Base-by-base conservation (phyloP, 2,113 vertebrate species). In the Xenopus laevis region DNA sequence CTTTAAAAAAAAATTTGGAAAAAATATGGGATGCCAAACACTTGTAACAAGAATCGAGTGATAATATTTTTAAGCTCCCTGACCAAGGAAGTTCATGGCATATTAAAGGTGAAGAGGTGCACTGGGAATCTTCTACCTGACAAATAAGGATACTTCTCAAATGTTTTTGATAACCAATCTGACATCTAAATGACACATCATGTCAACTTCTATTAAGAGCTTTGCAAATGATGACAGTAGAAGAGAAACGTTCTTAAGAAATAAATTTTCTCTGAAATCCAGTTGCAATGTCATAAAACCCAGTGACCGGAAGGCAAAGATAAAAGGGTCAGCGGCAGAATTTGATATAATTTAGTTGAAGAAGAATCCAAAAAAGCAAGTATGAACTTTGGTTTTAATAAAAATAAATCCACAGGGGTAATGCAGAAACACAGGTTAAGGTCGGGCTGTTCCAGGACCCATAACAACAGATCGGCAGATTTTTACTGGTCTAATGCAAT, bases 161-260 rank as follows among this genome's bases (percentile, higher is more conserved):
- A 88, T 85, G 81, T 77, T 80, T 84, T 81, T 81, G 77, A 71
- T 83, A 84, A 86, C 79, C 79, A 79, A 46, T 57, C 79, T 87
- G 87, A 89, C 86, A 84, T 44, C 78, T 82, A 84, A 87, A 81
- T 86, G 83, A 64, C 74, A 83, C 27, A 65, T 82, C 77, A 82
- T 87, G 83, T 89, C 86, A 87, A 71, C 78, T 84, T 82, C 77
- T 75, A 72, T 89, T 89, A 88, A 86, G 84, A 78, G 73, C 67
- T 83, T 86, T 82, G 77, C 64, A 83, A 84, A 86, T 68, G 40
- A 84, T 85, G 87, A 83, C 83, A 90, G 77, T 68, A 70, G 59
- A 61, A 83, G 81, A 84, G 85, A 79, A 82, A 79, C 73, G 18
- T 81, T 66, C 53, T 64, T 65, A 83, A 83, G 74, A 79, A 84